Percentiles rank a stretch among this genome's conserved stretches.
phyloP scores from a whole-genome alignment of 2,888 invertebrate species.

The Perithous albicinctus region DNA sequence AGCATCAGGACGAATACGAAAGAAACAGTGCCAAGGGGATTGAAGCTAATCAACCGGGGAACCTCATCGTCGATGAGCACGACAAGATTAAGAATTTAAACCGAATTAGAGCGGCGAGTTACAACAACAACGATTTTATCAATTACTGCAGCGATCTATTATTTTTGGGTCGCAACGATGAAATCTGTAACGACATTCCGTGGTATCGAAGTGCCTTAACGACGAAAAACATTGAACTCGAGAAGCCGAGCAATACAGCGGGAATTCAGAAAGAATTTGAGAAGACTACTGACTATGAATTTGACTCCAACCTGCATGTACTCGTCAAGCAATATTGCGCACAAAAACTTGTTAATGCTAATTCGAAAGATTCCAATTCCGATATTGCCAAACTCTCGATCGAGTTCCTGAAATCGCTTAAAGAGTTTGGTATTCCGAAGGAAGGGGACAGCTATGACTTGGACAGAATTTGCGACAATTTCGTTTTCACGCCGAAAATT shows the following conservation, averaged over 20 bases:
- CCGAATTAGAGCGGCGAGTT: no score
- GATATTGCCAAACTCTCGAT: not conserved
- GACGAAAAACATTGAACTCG: not conserved
- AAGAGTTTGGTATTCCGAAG: not conserved
- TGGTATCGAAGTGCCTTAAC: not conserved
- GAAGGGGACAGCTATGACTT: not conserved
- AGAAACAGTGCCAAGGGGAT: slow-evolving; percentile 12
- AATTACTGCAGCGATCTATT: not conserved
- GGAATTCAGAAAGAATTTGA: not conserved
- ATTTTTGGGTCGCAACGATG: not conserved
- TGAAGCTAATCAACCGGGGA: not conserved
- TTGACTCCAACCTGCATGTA: not conserved
- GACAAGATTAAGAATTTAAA: not conserved
- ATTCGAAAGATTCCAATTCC: not conserved
- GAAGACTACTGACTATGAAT: not conserved
- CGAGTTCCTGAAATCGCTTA: not conserved
- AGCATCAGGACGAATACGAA: slow-evolving; percentile 63
- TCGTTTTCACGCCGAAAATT: not conserved
- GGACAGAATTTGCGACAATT: not conserved
- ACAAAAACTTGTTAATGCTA: not conserved
- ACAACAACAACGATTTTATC: not conserved
- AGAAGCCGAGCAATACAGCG: not conserved
- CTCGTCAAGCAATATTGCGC: not conserved
- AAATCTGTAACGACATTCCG: not conserved
- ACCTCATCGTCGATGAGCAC: not conserved